Evolutionary conservation across 2,888 invertebrate genomes (phyloP), one percentile per base, ranked within the genome.

Genomic region (Chrysolina oricalcia): DNA sequence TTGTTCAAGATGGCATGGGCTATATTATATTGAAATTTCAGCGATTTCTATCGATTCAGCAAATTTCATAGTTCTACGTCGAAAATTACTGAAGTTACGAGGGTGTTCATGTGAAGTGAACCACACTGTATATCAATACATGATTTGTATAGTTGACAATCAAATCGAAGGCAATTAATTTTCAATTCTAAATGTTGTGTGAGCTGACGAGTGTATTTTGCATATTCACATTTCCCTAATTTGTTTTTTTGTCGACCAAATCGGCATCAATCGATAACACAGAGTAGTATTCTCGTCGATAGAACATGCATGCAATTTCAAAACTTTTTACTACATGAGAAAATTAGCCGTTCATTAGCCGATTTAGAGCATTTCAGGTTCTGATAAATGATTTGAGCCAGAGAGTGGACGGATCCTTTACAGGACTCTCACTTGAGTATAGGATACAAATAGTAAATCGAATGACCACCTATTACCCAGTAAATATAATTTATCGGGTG

Each of bases 151-250:
- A 53, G 13, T 13, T 5, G 19, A 23, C 21, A 21, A 21, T 13
- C 5, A 19, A 4, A 53, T 21, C 53, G 11, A 13, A 53, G 53
- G 53, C 53, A 53, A 23, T 53, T 53, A 53, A 53, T 21, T 21
- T 53, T 21, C 13, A 10, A 23, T 53, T 53, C 21, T 13, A 21
- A 53, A 53, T 53, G 53, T 13, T 21, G 19, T 10, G 11, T 21
- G 21, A 53, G 53, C 53, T 21, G 53, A 53, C 5, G 11, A 21
- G 53, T 53, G 19, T 21, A 19, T 21, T 53, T 53, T 53, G 53
- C 21, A 53, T 53, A 53, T 21, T 53, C 21, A 21, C 13, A 53
- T 53, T 53, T 53, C 19, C 53, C 17, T 53, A 53, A 53, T 21
- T 21, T 53, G 53, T 53, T 53, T 53, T 53, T 53, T 53, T 10